Evolutionary conservation across 2,113 vertebrate genomes (phyloP).

Genomic region (Neodon shergylaensis): DNA sequence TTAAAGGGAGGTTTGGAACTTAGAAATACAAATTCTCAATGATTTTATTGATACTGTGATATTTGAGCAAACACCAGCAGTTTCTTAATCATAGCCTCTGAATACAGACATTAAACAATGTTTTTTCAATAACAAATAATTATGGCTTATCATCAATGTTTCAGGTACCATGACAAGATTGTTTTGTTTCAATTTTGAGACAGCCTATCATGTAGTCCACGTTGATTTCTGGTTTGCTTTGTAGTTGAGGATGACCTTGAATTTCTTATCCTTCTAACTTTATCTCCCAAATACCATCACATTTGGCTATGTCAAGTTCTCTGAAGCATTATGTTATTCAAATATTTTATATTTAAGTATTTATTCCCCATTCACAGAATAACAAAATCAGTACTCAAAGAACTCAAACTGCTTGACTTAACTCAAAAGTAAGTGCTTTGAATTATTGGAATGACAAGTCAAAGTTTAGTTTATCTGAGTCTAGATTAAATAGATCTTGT

Average conservation of each 20-base stretch:
- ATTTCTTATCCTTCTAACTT: neutral
- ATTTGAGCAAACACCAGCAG: neutral
- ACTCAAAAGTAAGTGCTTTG: neutral
- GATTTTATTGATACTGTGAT: neutral
- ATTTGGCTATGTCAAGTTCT: neutral
- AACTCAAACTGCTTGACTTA: neutral
- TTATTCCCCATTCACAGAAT: neutral
- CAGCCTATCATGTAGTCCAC: neutral
- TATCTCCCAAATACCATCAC: neutral
- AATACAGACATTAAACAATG: neutral
- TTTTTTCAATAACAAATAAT: neutral
- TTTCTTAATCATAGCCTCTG: neutral
- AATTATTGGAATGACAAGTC: neutral
- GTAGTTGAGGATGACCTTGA: neutral
- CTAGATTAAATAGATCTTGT: neutral
- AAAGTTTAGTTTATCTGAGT: neutral
- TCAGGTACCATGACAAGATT: neutral
- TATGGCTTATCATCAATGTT: neutral
- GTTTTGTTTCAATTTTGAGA: neutral
- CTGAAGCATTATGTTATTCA: neutral
- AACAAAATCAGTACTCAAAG: neutral
- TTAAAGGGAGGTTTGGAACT: neutral
- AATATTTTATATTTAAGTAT: neutral
- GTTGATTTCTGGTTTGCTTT: neutral
- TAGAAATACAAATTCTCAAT: neutral